These are phyloP conservation scores for Elachura formosa DNA, from an alignment of 2,113 vertebrate genomes.

Conservation along the genomic window DNA sequence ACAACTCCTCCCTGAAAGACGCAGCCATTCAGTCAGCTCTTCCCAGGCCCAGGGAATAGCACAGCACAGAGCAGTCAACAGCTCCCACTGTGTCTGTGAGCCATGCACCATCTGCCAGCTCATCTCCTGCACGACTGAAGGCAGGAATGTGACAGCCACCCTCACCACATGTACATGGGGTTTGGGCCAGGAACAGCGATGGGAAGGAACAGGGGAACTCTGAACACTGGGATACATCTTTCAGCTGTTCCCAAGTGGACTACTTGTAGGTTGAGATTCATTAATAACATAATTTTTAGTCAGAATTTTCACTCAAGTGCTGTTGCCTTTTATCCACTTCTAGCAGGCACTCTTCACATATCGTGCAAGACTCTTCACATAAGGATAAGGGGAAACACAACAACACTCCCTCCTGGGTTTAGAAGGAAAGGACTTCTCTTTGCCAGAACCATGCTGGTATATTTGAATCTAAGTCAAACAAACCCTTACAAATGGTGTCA, in stretches of 20 bases:
- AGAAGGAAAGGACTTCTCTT: neutral
- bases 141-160: neutral
- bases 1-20: neutral
- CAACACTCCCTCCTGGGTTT: neutral
- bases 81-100: neutral
- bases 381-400: neutral
- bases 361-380: neutral
- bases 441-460: neutral
- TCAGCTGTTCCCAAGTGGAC: neutral
- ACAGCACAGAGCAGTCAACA: neutral
- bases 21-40: neutral
- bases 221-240: neutral
- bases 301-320: neutral
- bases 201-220: neutral
- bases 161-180: accelerated
- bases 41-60: neutral
- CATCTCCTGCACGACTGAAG: neutral
- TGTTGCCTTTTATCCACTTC: slow-evolving; percentile 5
- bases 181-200: neutral
- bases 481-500: neutral
- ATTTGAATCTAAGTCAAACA: slow-evolving; percentile 15
- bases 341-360: neutral
- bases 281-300: neutral
- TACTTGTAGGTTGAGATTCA: neutral
- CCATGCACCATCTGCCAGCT: neutral